Conservation (phyloP, 2,113 vertebrate genomes). For the Phyllopteryx taeniolatus region DNA sequence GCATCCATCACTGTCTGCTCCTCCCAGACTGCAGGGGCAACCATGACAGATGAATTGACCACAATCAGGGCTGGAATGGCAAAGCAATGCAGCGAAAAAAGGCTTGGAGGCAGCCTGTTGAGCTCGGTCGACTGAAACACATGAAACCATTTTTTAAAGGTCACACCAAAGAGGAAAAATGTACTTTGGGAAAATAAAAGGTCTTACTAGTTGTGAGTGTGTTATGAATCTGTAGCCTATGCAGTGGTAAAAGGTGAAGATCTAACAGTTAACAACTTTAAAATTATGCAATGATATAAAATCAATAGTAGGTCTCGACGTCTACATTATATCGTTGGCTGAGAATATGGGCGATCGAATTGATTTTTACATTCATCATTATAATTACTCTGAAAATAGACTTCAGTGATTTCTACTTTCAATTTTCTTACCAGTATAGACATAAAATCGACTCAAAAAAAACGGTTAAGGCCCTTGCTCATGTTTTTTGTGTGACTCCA, state of each 20-base stretch:
- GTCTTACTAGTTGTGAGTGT: conserved; percentile 5
- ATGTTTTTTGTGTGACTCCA: no score
- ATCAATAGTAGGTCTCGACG: not conserved
- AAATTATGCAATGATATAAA: not conserved
- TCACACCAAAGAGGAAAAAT: conserved; percentile 17
- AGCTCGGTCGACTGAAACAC: not conserved
- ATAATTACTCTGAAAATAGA: not conserved
- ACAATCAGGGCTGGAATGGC: conserved; percentile 47
- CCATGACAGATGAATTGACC: conserved; percentile 52
- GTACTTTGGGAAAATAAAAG: conserved; percentile 17
- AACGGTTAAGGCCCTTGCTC: no score
- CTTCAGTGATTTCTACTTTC: not conserved
- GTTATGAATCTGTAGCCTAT: not conserved
- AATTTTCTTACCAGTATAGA: no score
- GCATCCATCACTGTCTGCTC: conserved; percentile 65
- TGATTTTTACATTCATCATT: no score
- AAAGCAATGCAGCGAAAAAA: conserved; percentile 26
- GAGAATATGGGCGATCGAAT: no score
- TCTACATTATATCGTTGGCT: not conserved
- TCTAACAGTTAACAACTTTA: not conserved
- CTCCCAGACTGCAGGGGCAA: conserved; percentile 37
- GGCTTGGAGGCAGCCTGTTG: conserved; percentile 14
- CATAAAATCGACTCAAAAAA: no score
- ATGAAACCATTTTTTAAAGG: conserved; percentile 37
- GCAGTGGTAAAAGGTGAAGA: conserved; percentile 2